Percentiles rank a stretch among this genome's conserved stretches.
phyloP scores from a whole-genome alignment of 2,797 vertebrate genomes.

The Cynopterus sphinx region DNA sequence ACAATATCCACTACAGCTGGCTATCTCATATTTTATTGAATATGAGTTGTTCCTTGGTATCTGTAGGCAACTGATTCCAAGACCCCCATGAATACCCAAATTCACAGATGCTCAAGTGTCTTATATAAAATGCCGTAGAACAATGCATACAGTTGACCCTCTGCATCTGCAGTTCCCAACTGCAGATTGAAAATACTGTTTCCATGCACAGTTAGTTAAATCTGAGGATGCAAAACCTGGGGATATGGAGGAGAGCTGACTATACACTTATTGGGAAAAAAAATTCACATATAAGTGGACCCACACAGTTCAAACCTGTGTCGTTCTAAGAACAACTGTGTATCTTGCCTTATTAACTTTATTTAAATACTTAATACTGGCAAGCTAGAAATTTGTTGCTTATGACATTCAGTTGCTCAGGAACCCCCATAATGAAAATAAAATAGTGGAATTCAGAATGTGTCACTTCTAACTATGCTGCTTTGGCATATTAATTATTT shows the following conservation, averaged over 20 bases:
- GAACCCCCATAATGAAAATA: not conserved
- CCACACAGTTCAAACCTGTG: not conserved
- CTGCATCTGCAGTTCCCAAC: not conserved
- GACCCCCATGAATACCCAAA: not conserved
- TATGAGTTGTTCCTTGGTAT: not conserved
- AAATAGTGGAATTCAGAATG: not conserved
- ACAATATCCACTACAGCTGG: not conserved
- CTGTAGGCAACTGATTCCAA: not conserved
- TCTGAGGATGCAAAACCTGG: not conserved
- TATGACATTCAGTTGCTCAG: not conserved
- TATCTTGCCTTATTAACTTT: not conserved
- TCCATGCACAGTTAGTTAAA: not conserved
- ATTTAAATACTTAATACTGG: not conserved
- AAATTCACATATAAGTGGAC: not conserved
- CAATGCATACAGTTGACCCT: not conserved
- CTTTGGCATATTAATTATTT: not conserved
- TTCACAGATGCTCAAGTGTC: not conserved
- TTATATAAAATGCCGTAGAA: not conserved
- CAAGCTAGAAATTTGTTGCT: not conserved
- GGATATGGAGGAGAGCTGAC: not conserved
- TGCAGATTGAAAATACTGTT: not conserved
- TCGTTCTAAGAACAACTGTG: not conserved
- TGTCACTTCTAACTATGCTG: not conserved
- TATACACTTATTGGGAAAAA: not conserved
- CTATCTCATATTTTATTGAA: not conserved